A percentile compares a stretch with the other conserved stretches of the same genome.
Evolutionary conservation across 2,113 vertebrate genomes (phyloP).

Genomic region (Charadrius vociferus): DNA sequence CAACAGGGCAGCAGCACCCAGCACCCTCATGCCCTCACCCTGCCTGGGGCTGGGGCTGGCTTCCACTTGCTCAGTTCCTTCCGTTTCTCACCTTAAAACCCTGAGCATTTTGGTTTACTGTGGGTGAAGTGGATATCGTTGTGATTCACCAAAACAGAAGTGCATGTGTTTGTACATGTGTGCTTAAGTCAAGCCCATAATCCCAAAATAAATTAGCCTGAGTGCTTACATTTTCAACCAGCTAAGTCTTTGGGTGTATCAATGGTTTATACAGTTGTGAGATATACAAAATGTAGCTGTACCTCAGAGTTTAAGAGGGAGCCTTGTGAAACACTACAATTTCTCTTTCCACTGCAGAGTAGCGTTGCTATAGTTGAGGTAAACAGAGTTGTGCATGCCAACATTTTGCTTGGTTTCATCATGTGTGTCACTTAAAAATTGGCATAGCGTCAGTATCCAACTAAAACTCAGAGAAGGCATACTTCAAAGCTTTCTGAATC

Average conservation of each 20-base stretch:
- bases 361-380: background rate
- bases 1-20: background rate
- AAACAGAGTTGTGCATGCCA: background rate
- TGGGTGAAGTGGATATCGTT: background rate
- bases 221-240: background rate
- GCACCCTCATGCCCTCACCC: fast-evolving
- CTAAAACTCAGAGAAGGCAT: background rate
- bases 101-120: background rate
- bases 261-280: background rate
- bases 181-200: background rate
- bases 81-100: background rate
- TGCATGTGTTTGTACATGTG: background rate
- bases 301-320: background rate
- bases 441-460: background rate
- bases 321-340: background rate
- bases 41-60: background rate
- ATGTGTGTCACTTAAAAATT: background rate
- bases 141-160: background rate
- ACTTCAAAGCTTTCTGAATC: background rate
- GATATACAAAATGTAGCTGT: background rate
- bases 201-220: background rate
- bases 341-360: background rate
- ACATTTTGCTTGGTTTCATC: background rate
- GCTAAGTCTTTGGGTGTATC: background rate
- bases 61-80: background rate